phyloP scores from a whole-genome alignment of 2,888 invertebrate species.

The Nephrocerus scutellatus region DNA sequence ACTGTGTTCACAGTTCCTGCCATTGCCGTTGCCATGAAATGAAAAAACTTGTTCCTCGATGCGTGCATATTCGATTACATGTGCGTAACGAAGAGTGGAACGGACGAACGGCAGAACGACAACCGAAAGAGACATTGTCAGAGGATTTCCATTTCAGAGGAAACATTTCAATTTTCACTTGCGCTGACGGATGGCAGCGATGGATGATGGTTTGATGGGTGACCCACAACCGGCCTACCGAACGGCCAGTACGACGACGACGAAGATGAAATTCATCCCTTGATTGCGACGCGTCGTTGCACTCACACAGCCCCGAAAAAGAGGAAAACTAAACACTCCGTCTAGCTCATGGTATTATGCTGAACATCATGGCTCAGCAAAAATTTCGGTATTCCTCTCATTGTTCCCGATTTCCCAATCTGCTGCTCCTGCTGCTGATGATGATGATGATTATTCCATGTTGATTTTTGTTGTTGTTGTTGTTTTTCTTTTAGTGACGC shows the following conservation, averaged over 20 bases:
- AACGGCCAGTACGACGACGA: conserved; percentile 1
- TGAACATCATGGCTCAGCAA: too few species aligned
- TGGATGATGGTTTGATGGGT: too few species aligned
- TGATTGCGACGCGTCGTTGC: too few species aligned
- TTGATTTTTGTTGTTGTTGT: conserved; percentile 9
- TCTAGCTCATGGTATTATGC: too few species aligned
- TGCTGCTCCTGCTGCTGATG: conserved; percentile 13
- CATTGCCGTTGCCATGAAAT: conserved; percentile 11
- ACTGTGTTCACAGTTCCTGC: conserved; percentile 12
- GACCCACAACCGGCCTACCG: too few species aligned
- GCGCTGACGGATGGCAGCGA: conserved; percentile 23
- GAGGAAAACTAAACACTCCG: too few species aligned
- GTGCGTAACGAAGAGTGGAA: conserved; percentile 7
- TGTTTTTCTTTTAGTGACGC: conserved; percentile 17
- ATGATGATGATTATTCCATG: conserved; percentile 18
- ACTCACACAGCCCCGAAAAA: too few species aligned
- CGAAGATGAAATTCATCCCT: conserved; percentile 1
- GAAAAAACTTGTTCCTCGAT: too few species aligned
- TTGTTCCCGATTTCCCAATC: too few species aligned
- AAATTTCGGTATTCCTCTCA: too few species aligned
- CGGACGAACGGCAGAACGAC: not conserved
- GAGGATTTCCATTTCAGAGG: conserved; percentile 15
- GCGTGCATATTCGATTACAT: conserved; percentile 20
- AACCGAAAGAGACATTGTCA: not conserved
- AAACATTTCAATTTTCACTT: conserved; percentile 27